Conservation (phyloP, 2,797 vertebrate genomes). For the Rhinatrema bivittatum region DNA sequence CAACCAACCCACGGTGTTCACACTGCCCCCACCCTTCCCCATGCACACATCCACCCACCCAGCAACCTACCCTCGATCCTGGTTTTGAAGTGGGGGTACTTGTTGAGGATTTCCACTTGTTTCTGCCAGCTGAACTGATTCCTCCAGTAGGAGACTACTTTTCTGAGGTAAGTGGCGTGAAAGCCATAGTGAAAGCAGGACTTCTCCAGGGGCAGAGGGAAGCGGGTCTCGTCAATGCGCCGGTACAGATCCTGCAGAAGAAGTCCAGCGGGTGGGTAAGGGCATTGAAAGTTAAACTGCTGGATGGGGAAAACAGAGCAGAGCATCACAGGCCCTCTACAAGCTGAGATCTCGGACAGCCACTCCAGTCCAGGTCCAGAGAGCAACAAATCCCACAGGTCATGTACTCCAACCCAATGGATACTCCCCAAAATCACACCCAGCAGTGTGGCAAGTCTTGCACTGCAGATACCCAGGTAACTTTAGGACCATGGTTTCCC, state of each 20-base stretch:
- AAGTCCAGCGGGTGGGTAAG: background rate
- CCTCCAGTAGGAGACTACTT: slow-evolving; percentile 59
- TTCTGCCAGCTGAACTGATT: slow-evolving; percentile 61
- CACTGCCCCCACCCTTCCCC: too few relatives aligned
- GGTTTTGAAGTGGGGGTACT: slow-evolving; percentile 65
- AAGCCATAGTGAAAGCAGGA: slow-evolving; percentile 56
- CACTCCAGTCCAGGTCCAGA: too few relatives aligned
- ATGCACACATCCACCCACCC: too few relatives aligned
- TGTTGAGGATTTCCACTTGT: slow-evolving; percentile 59
- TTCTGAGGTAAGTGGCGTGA: slow-evolving; percentile 46
- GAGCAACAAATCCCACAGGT: too few relatives aligned
- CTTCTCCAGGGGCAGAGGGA: slow-evolving; percentile 45
- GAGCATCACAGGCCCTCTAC: too few relatives aligned
- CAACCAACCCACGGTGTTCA: too few relatives aligned
- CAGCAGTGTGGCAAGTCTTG: too few relatives aligned
- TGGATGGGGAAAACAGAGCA: background rate
- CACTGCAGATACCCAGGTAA: too few relatives aligned
- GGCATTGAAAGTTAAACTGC: background rate
- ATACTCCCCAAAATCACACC: too few relatives aligned
- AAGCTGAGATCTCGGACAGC: too few relatives aligned
- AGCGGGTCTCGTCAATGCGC: slow-evolving; percentile 50
- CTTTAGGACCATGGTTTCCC: too few relatives aligned
- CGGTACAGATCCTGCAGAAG: slow-evolving; percentile 48
- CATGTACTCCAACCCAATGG: too few relatives aligned
- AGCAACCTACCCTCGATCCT: slow-evolving; percentile 64